Evolutionary conservation across 2,797 vertebrate species (phyloP), one percentile per base, ranked within the genome.

Genomic region (Channallabes apus): DNA sequence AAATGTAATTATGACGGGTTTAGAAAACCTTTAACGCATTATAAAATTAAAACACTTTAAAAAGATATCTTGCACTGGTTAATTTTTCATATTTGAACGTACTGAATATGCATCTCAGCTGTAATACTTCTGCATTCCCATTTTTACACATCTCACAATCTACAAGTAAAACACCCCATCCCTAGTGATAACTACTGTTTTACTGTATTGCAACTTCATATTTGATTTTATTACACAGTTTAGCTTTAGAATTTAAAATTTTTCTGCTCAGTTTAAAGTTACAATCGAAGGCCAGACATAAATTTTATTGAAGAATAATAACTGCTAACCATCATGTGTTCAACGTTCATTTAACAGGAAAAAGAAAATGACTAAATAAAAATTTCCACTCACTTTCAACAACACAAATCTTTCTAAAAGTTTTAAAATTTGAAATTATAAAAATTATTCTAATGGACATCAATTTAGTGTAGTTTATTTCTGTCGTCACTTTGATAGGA

Each of bases 21-120:
- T 68, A 68, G 5, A 69, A 58, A 82, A 20, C 65, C 6, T 58
- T n/a, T 59, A 58, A 71, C 35, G 18, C 46, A 32, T 56, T 24
- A 56, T 35, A 69, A 32, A 82, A 82, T 82, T 38, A 54, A 56
- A 22, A n/a, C 22, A 80, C 12, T 32, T 14, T 41, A 29, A 7
- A 62, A 81, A 67, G 41, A 38, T 27, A 24, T 9, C 51, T 0
- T 3, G 20, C 51, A 73, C 41, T 22, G 24, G 46, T n/a, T 59
- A 51, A 41, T 17, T 41, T 56, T 35, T 85, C n/a, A 82, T 82
- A 41, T 3, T 76, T 65, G 32, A 14, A 77, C 24, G 68, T n/a
- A 15, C 29, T 64, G 29, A 65, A 51, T n/a, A 56, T n/a, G 24
- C 27, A 67, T 22, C 22, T 17, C 7, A 3, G 27, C 35, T 27